phyloP scores from a whole-genome alignment of 2,797 vertebrate genomes.

The Sebastes matsubarae region DNA sequence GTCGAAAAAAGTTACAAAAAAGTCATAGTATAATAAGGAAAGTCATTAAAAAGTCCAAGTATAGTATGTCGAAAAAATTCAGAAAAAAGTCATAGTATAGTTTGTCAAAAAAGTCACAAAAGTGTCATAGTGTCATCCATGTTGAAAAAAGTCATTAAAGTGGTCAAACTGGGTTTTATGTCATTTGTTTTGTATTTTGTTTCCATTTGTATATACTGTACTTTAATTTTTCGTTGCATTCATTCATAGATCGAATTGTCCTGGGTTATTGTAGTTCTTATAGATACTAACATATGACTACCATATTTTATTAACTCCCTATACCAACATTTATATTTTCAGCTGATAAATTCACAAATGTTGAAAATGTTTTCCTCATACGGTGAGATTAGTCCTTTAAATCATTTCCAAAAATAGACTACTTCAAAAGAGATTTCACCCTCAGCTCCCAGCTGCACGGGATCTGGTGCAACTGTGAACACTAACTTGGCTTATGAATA shows the following conservation, averaged over 20 bases:
- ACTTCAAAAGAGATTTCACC: conserved; percentile 26
- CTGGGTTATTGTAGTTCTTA: not conserved
- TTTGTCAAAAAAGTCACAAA: no score
- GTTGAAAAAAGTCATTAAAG: no score
- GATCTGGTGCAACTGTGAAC: conserved; percentile 3
- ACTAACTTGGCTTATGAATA: not conserved
- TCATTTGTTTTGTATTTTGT: no score
- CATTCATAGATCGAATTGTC: not conserved
- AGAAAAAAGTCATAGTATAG: no score
- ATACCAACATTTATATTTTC: not conserved
- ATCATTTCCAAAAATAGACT: conserved; percentile 8
- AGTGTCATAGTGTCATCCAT: no score
- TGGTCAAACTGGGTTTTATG: no score
- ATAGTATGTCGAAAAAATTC: no score
- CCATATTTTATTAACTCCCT: not conserved
- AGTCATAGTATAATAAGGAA: no score
- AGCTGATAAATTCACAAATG: not conserved
- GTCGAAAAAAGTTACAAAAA: no score
- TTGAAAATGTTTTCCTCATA: not conserved
- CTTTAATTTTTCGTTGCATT: no score
- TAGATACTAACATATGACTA: not conserved
- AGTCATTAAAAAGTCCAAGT: no score
- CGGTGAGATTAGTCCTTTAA: conserved; percentile 24
- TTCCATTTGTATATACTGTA: no score
- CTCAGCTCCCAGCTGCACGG: conserved; percentile 8